phyloP scores from a whole-genome alignment of 2,888 invertebrate species.

The Eremobia ochroleuca region DNA sequence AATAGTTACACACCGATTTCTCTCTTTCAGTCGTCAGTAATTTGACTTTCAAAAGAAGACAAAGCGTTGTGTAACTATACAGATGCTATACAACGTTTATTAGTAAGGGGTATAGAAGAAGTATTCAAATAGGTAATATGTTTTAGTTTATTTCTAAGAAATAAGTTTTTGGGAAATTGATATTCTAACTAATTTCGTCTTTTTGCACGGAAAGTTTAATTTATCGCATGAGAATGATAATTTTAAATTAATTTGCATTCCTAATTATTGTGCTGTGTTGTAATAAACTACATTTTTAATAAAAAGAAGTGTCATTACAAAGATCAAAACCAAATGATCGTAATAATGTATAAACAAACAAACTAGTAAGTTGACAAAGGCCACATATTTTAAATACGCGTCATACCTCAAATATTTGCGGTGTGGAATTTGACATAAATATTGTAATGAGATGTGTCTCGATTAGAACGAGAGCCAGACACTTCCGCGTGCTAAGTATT shows the following conservation, averaged over 20 bases:
- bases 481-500: constrained; percentile 53
- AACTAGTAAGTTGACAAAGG: constrained; percentile 42
- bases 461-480: constrained; percentile 40
- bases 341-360: constrained; percentile 56
- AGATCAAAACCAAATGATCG: constrained; percentile 15
- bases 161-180: neutral
- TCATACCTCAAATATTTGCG: constrained; percentile 36
- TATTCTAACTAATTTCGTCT: neutral
- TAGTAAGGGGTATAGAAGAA: no score
- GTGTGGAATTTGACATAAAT: constrained; percentile 50
- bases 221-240: neutral
- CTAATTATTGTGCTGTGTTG: neutral
- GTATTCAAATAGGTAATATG: neutral
- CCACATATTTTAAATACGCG: constrained; percentile 49
- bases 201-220: neutral
- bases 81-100: no score
- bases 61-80: no score
- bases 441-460: constrained; percentile 48
- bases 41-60: no score
- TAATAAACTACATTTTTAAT: neutral
- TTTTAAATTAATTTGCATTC: neutral
- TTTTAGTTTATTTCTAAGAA: neutral
- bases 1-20: no score
- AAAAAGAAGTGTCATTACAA: neutral
- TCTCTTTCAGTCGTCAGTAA: no score